Evolutionary conservation across 2,113 vertebrate species (phyloP).

Genomic region (Pteruthius melanotis): DNA sequence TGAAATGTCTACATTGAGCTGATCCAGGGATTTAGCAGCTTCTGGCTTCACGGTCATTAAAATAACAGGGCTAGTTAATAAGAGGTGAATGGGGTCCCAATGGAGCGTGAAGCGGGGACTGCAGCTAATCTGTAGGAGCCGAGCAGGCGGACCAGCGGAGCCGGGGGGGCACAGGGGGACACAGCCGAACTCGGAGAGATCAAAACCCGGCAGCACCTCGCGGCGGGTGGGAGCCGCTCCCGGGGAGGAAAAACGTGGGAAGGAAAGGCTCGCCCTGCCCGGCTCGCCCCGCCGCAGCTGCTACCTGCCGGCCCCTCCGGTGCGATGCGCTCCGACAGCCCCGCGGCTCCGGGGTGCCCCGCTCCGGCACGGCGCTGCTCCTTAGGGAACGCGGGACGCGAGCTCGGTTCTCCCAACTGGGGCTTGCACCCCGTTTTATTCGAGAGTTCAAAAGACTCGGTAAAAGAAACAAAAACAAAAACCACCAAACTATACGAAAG

Average conservation of each 20-base stretch:
- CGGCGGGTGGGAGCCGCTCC: background rate
- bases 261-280: background rate
- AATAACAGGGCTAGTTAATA: conserved; percentile 49
- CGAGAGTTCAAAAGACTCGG: background rate
- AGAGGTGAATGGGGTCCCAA: conserved; percentile 50
- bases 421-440: background rate
- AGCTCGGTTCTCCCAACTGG: background rate
- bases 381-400: background rate
- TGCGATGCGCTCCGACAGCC: background rate
- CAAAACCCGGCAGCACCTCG: background rate
- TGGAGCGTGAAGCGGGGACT: conserved; percentile 32
- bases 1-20: background rate
- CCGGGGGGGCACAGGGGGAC: background rate
- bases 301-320: background rate
- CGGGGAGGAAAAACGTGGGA: background rate
- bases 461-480: too few relatives aligned
- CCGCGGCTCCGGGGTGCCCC: background rate
- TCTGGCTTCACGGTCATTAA: conserved; percentile 60
- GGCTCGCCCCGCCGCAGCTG: background rate
- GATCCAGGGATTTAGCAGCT: conserved; percentile 42
- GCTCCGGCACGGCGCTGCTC: background rate
- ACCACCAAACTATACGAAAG: background rate
- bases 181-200: background rate
- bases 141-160: background rate
- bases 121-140: conserved; percentile 21